Percentiles rank a stretch among this genome's conserved stretches.
phyloP scores from a whole-genome alignment of 1,140 invertebrate species.

The Hycleus phaleratus region DNA sequence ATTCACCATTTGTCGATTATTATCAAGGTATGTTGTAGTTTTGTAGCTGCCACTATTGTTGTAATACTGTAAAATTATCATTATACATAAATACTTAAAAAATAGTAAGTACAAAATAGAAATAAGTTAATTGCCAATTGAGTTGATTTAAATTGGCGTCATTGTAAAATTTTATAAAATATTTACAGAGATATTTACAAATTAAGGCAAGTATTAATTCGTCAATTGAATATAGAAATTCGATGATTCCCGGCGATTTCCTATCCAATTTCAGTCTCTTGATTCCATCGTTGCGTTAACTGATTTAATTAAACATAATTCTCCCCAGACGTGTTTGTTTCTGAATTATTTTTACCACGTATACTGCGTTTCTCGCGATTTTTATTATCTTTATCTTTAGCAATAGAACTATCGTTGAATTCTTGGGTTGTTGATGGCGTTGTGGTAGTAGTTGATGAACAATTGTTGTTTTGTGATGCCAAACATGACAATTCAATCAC shows the following conservation, averaged over 20 bases:
- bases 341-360: constrained; percentile 13
- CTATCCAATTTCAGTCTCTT: too few relatives aligned
- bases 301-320: constrained; percentile 22
- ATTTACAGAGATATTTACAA: too few relatives aligned
- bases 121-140: too few relatives aligned
- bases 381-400: constrained; percentile 14
- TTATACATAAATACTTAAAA: too few relatives aligned
- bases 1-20: neutral
- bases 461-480: constrained; percentile 53
- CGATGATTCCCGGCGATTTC: too few relatives aligned
- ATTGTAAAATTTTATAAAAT: too few relatives aligned
- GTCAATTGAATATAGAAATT: too few relatives aligned
- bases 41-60: neutral
- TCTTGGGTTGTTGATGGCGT: constrained; percentile 18
- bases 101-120: too few relatives aligned
- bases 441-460: constrained; percentile 28
- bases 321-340: constrained; percentile 17
- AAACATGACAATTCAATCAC: constrained; percentile 55
- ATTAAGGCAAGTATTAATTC: too few relatives aligned
- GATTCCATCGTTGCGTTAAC: too few relatives aligned
- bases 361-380: constrained; percentile 16
- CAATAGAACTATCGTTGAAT: constrained; percentile 11
- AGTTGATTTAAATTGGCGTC: too few relatives aligned
- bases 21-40: neutral
- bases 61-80: too few relatives aligned